Base-by-base conservation (phyloP, 1,140 invertebrate genomes). In the Oppia nitens region DNA sequence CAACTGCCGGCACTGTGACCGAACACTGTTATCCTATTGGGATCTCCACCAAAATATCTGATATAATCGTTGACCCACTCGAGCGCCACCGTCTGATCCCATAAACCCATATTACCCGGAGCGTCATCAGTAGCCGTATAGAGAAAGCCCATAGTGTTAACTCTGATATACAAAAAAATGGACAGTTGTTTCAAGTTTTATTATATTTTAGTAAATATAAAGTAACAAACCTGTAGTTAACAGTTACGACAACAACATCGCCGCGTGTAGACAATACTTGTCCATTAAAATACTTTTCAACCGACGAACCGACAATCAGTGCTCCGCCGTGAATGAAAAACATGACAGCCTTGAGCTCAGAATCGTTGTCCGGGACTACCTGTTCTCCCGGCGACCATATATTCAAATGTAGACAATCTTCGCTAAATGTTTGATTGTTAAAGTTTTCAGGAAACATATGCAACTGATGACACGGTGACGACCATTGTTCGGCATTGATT, bases 261-360 rank as follows among this genome's bases (percentile, higher is more conserved):
- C 82, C 83, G 21, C 79, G 79, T 11, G 82, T 81, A 23, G 85
- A 82, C 76, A 91, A 80, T 62, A 88, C 83, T 65, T 86, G 82
- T 0, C 84, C 86, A 71, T 90, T 55, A 26, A 55, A 64, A 25
- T 47, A 48, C 12, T 50, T 25, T 50, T 47, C 40, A 14, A 21
- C 24, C 11, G 47, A 56, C 20, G 47, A n/a, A 28, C 55, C 62
- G 20, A 28, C 32, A 1, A 50, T 23, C 32, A 63, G 58, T 1
- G 55, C 59, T 0, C 61, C 61, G 24, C 61, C 61, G 54, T 62
- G 60, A 2, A 62, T 50, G 25, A 26, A 62, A 21, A 63, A 60
- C 53, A 62, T 47, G n/a, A 62, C 61, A 14, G 61, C n/a, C n/a
- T n/a, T n/a, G n/a, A n/a, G n/a, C n/a, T n/a, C n/a, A n/a, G n/a